Evolutionary conservation across 2,113 vertebrate species (phyloP).

Genomic region (Misgurnus anguillicaudatus): DNA sequence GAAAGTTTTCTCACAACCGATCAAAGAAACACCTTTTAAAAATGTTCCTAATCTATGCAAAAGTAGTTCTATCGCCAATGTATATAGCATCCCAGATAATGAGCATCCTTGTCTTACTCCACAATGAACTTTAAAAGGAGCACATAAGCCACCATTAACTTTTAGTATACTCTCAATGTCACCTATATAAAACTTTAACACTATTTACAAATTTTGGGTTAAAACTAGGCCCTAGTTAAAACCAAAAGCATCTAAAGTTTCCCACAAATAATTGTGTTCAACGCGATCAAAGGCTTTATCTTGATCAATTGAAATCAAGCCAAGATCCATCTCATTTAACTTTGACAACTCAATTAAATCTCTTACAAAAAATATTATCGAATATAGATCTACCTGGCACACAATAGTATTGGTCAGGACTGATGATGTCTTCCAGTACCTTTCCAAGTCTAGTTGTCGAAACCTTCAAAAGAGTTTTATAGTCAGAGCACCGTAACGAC

Average conservation of each 20-base stretch:
- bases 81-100: background rate
- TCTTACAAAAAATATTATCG: background rate
- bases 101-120: background rate
- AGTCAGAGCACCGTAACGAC: too few species aligned
- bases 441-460: too few species aligned
- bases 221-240: too few species aligned
- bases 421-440: background rate
- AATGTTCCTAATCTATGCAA: background rate
- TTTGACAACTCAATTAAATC: background rate
- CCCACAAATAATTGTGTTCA: background rate
- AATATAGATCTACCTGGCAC: background rate
- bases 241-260: background rate
- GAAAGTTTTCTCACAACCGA: background rate
- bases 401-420: background rate
- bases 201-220: background rate
- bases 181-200: background rate
- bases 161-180: constrained; percentile 15
- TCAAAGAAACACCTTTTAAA: background rate
- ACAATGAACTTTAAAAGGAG: background rate
- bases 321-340: background rate
- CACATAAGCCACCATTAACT: background rate
- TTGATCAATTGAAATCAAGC: background rate
- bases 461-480: too few species aligned
- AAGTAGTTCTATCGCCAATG: background rate
- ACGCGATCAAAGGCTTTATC: background rate